Base-by-base conservation (phyloP, 1,140 invertebrate genomes). In the Solenopsis fugax region DNA sequence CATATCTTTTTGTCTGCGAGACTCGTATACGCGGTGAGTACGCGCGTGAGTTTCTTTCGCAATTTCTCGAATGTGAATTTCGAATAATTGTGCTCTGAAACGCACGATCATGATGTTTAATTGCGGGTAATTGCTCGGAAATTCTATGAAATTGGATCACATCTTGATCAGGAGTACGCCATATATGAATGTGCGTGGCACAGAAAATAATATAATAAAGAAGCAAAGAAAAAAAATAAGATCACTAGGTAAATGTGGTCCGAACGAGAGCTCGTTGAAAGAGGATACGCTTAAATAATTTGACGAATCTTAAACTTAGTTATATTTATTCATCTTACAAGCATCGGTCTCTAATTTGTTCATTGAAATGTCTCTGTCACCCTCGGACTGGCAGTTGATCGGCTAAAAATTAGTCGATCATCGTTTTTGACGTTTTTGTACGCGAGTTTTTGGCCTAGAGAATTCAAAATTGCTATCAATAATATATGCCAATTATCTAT, bases 21-120 rank as follows among this genome's bases (percentile, higher is more conserved):
- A 18, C 37, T 48, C 6, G n/a, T 16, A 77, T 18, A 77, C 76
- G 41, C 7, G 76, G 76, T 78, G 24, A 78, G 76, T 71, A 71
- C 16, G 29, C n/a, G 24, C 13, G n/a, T 21, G 41, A 37, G 41
- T 45, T 21, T 34, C 18, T 65, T 24, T 65, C 45, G 13, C 6
- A 64, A 56, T n/a, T 54, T 24, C 48, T 50, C 24, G 50, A 67
- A 67, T 13, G 37, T 34, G 16, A 72, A 71, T 67, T 67, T 69
- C 34, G 29, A 67, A 34, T 54, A n/a, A 71, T 81, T 56, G 37
- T 34, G 75, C 37, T 81, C n/a, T 71, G 48, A 71, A 56, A 81
- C 34, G 50, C 64, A 24, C 52, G 45, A 71, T 48, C 37, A 45
- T 69, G 34, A 69, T 12, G 37, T 13, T 12, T 65, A 81, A 71